Evolutionary conservation across 2,797 vertebrate genomes (phyloP).

Genomic region (Xiphorhynchus erythropygius): DNA sequence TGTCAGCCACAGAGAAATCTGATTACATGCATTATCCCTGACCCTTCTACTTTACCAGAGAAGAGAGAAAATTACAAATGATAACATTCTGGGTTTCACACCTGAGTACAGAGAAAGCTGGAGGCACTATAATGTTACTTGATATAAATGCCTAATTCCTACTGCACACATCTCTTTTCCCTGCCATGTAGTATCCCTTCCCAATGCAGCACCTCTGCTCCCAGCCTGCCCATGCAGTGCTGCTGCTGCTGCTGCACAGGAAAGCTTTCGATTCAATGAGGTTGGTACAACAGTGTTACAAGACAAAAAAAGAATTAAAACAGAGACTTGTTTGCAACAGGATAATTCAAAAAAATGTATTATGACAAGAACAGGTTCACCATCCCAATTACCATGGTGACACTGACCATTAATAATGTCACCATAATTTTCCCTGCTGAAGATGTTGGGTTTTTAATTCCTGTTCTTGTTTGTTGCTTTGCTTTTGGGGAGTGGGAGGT

Average conservation of each 20-base stretch:
- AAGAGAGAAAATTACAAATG: conserved; percentile 12
- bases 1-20: background rate
- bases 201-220: background rate
- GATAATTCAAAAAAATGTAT: background rate
- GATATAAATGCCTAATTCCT: background rate
- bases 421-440: background rate
- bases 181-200: background rate
- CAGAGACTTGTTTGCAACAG: background rate
- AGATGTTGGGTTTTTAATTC: background rate
- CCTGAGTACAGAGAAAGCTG: background rate
- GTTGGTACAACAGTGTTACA: background rate
- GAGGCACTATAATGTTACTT: background rate
- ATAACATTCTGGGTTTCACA: conserved; percentile 32
- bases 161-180: background rate
- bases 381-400: background rate
- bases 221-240: background rate
- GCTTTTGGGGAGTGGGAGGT: background rate
- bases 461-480: background rate
- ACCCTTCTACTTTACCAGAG: conserved; percentile 23
- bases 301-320: background rate
- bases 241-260: background rate
- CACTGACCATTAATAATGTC: background rate
- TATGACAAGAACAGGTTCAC: background rate
- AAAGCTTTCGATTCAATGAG: background rate
- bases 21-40: conserved; percentile 29